These are phyloP conservation scores for Stratiomys singularior DNA, from an alignment of 2,888 invertebrate genomes.

Conservation along the genomic window DNA sequence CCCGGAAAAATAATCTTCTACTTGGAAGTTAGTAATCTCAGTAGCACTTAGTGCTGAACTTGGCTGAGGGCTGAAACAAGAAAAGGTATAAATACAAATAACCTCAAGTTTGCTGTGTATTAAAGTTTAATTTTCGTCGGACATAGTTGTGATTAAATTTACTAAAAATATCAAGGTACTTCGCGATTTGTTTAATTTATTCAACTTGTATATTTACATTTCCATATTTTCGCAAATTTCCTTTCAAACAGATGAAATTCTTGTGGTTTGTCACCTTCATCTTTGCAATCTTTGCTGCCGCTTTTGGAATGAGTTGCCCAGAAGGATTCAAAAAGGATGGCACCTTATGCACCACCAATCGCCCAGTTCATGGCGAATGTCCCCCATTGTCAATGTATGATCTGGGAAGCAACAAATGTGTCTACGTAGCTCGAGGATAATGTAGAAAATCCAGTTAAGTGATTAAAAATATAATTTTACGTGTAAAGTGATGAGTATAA, in stretches of 20 bases:
- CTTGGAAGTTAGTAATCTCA: too few relatives aligned
- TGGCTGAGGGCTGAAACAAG: too few relatives aligned
- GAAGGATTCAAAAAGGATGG: constrained; percentile 54
- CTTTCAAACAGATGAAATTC: constrained; percentile 57
- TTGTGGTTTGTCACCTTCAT: constrained; percentile 57
- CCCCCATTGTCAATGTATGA: constrained; percentile 57
- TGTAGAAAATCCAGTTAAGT: background rate
- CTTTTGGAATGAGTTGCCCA: constrained; percentile 56
- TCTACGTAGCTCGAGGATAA: constrained; percentile 51
- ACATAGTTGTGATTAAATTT: too few relatives aligned
- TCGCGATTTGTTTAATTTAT: too few relatives aligned
- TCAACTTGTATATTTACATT: background rate
- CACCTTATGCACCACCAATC: constrained; percentile 55
- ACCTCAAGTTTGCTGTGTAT: too few relatives aligned
- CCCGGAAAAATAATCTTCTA: too few relatives aligned
- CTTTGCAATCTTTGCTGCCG: constrained; percentile 57
- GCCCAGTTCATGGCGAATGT: constrained; percentile 60
- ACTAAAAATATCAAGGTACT: too few relatives aligned
- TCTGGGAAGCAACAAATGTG: constrained; percentile 59
- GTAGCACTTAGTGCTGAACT: too few relatives aligned
- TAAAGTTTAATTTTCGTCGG: too few relatives aligned
- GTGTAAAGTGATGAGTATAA: too few relatives aligned
- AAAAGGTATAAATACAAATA: too few relatives aligned
- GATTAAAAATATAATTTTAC: too few relatives aligned
- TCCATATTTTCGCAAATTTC: background rate